Percentiles rank a stretch among this genome's conserved stretches.
Evolutionary conservation across 2,888 invertebrate genomes (phyloP).

Genomic region (Dasysyrphus albostriatus): DNA sequence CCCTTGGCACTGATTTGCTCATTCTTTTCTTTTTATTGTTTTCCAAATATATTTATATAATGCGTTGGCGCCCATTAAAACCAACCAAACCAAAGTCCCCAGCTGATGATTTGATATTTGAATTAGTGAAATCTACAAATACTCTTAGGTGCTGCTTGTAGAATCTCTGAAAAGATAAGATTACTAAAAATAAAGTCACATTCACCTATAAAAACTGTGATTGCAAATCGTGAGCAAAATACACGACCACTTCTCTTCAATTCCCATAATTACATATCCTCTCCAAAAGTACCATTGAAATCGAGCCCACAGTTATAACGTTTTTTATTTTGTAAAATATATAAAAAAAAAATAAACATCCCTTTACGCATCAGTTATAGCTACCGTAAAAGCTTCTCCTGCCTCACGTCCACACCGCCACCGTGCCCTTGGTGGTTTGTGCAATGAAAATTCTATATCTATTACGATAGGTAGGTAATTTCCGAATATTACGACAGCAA

Average conservation of each 20-base stretch:
- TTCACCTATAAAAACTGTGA: conserved; percentile 35
- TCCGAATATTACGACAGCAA: conserved; percentile 73
- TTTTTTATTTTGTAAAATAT: neutral
- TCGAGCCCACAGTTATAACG: neutral
- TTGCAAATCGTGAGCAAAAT: conserved; percentile 40
- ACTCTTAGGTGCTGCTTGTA: neutral
- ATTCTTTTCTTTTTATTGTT: neutral
- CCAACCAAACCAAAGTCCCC: conserved; percentile 41
- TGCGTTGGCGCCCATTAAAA: conserved; percentile 50
- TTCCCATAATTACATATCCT: conserved; percentile 32
- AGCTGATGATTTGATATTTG: conserved; percentile 54
- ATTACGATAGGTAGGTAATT: conserved; percentile 68
- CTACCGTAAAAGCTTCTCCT: neutral
- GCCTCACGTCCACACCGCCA: neutral
- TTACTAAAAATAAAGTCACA: conserved; percentile 22
- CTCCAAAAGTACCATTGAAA: conserved; percentile 12
- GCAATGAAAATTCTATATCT: conserved; percentile 72
- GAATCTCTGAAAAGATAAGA: conserved; percentile 14
- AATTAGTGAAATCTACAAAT: conserved; percentile 12
- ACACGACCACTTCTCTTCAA: conserved; percentile 10
- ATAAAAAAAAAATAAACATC: neutral
- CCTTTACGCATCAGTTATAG: conserved; percentile 8
- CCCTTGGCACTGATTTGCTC: neutral
- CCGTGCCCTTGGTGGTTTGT: conserved; percentile 27
- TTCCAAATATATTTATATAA: neutral